Base-by-base conservation (phyloP, 2,797 vertebrate genomes). In the Alcedo quadribrachys region DNA sequence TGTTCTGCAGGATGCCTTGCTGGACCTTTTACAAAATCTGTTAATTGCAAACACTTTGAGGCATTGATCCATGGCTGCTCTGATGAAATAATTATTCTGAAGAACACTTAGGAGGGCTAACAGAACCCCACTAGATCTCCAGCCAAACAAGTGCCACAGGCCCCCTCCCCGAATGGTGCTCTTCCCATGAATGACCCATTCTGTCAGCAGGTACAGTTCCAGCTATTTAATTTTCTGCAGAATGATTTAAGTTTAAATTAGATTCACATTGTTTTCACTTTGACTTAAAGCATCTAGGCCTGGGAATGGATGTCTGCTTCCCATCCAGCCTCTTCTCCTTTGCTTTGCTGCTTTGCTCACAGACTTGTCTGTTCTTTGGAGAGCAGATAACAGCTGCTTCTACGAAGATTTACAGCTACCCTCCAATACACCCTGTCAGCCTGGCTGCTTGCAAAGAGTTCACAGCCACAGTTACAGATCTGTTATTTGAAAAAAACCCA, bases 41-140 rank as follows among this genome's bases (percentile, higher is more conserved):
- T 78, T 92, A 73, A 96, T 81, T 94, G 90, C 14, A 28, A 43
- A 43, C 65, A 54, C 91, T 95, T 61, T 27, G 63, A 60, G 61
- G 63, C 86, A 48, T 63, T 53, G 91, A 92, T 84, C 88, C 89
- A n/a, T 30, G 57, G 81, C 71, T 2, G 13, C 81, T 94, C 91
- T 86, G 92, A 96, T 91, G 30, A 94, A 95, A 93, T 85, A 82
- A 89, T 95, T 89, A 69, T 33, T 92, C 90, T 89, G 82, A 92
- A 79, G 65, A 75, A 42, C 81, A 57, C 68, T 66, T 77, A 24
- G 5, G 82, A 71, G 77, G 69, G 78, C 75, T 74, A 74, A 54
- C 84, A 55, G 81, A 73, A 24, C 89, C 2, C 0, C 35, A 2
- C 58, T 21, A 25, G 30, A 32, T 60, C 78, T 74, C 21, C 65